These are phyloP conservation scores for Elephas maximus DNA, from an alignment of 2,113 vertebrate genomes.

Conservation along the genomic window DNA sequence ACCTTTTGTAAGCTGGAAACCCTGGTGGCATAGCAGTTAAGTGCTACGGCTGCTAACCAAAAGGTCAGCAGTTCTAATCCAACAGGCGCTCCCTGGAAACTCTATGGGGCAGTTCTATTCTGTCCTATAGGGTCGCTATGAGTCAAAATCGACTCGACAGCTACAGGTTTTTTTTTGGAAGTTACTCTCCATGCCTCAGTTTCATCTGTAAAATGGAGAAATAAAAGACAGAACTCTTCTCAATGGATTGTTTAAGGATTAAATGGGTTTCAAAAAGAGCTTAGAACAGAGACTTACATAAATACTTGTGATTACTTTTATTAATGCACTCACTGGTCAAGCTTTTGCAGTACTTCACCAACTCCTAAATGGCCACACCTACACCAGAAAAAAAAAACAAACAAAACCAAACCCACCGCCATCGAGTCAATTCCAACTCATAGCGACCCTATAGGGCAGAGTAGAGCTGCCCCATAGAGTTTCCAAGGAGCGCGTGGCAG, in stretches of 20 bases:
- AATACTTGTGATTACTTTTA: background rate
- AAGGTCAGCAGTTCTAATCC: too few relatives aligned
- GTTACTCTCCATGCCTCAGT: background rate
- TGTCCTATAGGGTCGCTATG: too few relatives aligned
- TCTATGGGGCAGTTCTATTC: too few relatives aligned
- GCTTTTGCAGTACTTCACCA: background rate
- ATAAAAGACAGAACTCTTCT: constrained; percentile 11
- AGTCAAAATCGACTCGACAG: too few relatives aligned
- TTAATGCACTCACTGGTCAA: background rate
- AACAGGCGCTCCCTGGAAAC: too few relatives aligned
- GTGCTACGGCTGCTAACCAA: too few relatives aligned
- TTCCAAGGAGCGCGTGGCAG: too few relatives aligned
- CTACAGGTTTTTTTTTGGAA: background rate
- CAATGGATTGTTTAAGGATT: background rate
- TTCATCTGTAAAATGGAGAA: background rate
- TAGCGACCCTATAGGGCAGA: too few relatives aligned
- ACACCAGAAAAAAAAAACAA: background rate
- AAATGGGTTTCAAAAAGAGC: background rate
- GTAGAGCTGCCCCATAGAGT: too few relatives aligned
- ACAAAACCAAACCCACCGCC: too few relatives aligned
- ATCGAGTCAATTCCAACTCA: too few relatives aligned
- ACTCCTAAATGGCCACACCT: background rate
- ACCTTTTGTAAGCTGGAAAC: background rate
- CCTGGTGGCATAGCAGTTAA: too few relatives aligned
- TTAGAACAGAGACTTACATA: background rate